Base-by-base conservation (phyloP, 2,797 vertebrate genomes). In the Centroberyx gerrardi region DNA sequence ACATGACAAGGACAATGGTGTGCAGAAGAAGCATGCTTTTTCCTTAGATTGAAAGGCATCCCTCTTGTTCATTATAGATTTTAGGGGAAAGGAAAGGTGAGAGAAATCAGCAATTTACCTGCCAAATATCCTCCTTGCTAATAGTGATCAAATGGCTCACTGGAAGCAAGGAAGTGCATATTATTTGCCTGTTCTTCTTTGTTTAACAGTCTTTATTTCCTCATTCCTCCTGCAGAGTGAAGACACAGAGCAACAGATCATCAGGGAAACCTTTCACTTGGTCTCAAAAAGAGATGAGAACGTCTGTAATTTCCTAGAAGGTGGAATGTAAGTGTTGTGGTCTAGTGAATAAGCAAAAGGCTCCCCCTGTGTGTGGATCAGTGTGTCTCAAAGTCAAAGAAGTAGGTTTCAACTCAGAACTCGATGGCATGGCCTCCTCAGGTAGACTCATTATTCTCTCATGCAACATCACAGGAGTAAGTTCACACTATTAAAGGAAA, bases 201-300 rank as follows among this genome's bases (percentile, higher is more conserved):
- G 56, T 72, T 53, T 70, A 62, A 82, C 62, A 22, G 5, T 22
- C 17, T 75, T 2, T 40, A 31, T 74, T 76, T 76, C 42, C 40
- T 77, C 13, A 2, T 73, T 72, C 27, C 0, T 78, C 54, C 71
- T 33, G 48, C 92, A 99, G 98, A 98, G 86, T 93, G 98, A 99
- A 98, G 98, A 99, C 91, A 98, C 96, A 0, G 97, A 99, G 79
- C 98, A 99, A 81, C 98, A 99, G 89, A 99, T 99, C 92, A 99
- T 99, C 94, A 95, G 98, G 93, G 98, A 99, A 95, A 99, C 98
- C 62, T 99, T 99, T 93, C 98, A 99, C 87, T 94, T 99, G 91
- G 97, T 99, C 51, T 99, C 98, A 0, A 99, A 99, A 93, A 93
- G 98, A 89, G 98, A 99, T 83, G 98, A 99, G 92, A 99, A 99